These are phyloP conservation scores for Myodes glareolus DNA, from an alignment of 2,113 vertebrate genomes.

Conservation along the genomic window DNA sequence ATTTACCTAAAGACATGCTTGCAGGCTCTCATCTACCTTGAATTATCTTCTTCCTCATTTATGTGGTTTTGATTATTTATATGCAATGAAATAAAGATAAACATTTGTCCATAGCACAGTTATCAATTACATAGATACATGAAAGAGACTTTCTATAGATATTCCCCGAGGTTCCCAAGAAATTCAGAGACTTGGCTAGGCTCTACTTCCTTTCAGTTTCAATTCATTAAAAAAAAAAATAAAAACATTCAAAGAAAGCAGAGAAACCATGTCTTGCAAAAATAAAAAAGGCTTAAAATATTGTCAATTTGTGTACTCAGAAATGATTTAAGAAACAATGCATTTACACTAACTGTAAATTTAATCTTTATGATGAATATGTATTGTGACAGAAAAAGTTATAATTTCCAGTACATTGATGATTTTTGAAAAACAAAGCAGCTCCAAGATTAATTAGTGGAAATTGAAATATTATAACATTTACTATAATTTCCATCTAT, in stretches of 20 bases:
- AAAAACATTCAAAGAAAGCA: neutral
- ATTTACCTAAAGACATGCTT: neutral
- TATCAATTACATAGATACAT: neutral
- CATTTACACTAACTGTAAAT: neutral
- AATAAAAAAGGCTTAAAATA: neutral
- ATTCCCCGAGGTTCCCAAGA: neutral
- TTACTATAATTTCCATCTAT: slow-evolving; percentile 17
- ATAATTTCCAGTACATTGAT: neutral
- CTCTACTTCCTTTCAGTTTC: neutral
- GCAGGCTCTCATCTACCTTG: neutral
- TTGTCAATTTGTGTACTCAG: neutral
- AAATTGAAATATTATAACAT: slow-evolving; percentile 38
- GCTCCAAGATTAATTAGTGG: slow-evolving; percentile 15
- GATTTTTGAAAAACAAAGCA: neutral
- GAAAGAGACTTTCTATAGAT: neutral
- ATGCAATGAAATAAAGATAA: neutral
- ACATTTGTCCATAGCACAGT: neutral
- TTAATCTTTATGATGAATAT: slow-evolving; percentile 29
- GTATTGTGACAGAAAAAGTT: neutral
- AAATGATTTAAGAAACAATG: neutral
- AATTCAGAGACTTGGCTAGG: neutral
- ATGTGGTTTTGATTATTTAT: neutral
- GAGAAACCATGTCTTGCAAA: neutral
- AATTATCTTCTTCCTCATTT: neutral
- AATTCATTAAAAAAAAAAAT: neutral